phyloP scores from a whole-genome alignment of 2,113 vertebrate genomes.

The Cinclus mexicanus region DNA sequence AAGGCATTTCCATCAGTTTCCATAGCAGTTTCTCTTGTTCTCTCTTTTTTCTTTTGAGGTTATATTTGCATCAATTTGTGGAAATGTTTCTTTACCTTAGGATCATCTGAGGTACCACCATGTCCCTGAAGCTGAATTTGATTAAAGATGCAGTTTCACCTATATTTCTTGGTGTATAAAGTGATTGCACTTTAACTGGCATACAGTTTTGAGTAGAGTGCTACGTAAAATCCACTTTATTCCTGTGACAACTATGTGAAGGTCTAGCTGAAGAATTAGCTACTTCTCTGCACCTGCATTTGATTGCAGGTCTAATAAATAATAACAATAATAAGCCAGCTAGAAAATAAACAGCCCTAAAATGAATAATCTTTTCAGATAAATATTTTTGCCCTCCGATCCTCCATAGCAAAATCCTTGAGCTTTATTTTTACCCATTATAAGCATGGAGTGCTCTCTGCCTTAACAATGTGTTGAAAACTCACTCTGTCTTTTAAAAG shows the following conservation, averaged over 20 bases:
- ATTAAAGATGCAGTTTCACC: background rate
- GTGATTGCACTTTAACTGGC: background rate
- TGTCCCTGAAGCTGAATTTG: background rate
- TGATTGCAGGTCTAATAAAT: background rate
- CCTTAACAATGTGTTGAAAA: background rate
- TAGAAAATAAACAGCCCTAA: background rate
- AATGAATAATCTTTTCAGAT: background rate
- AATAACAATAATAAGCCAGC: background rate
- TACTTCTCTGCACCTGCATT: background rate
- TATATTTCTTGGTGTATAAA: background rate
- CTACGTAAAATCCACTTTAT: background rate
- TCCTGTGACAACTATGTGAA: background rate
- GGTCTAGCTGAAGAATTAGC: background rate
- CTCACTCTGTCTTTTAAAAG: constrained; percentile 25
- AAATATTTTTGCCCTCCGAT: background rate
- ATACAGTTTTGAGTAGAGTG: background rate
- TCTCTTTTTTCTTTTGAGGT: background rate
- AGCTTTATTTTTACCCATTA: constrained; percentile 31
- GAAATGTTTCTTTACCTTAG: background rate
- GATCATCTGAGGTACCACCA: background rate
- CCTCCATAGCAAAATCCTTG: background rate
- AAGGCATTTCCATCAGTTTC: constrained; percentile 12
- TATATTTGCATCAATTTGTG: background rate
- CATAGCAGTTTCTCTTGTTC: background rate
- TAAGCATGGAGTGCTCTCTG: background rate